These are phyloP conservation scores for Molorchus minor DNA, from an alignment of 2,888 invertebrate genomes.

Conservation along the genomic window DNA sequence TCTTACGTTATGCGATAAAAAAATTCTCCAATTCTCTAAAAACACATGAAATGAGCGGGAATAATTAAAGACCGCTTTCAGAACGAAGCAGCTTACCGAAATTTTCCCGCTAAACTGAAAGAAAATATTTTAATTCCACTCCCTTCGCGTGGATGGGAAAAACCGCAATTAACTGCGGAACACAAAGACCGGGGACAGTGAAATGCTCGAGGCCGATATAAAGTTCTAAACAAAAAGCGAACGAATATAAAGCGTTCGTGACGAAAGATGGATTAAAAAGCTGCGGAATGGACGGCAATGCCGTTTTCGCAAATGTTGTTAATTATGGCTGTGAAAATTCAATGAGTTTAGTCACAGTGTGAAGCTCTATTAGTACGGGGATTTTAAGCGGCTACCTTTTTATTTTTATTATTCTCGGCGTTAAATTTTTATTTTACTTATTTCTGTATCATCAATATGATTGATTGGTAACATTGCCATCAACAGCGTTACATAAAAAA, in stretches of 20 bases:
- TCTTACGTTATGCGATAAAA: too few relatives aligned
- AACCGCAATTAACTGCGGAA: conserved; percentile 31
- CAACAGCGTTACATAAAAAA: too few relatives aligned
- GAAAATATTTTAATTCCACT: conserved; percentile 20
- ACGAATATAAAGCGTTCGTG: conserved; percentile 43
- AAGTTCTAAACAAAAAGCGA: conserved; percentile 42
- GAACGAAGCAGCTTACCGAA: conserved; percentile 18
- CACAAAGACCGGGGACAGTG: conserved; percentile 26
- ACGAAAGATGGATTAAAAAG: conserved; percentile 54
- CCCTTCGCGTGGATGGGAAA: conserved; percentile 12
- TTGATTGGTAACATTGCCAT: too few relatives aligned
- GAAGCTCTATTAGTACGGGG: too few relatives aligned
- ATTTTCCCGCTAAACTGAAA: conserved; percentile 18
- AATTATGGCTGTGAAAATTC: conserved; percentile 42
- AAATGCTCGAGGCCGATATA: conserved; percentile 32
- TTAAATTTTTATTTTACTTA: too few relatives aligned
- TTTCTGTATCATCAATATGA: too few relatives aligned
- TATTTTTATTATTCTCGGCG: too few relatives aligned
- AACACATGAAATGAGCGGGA: conserved; percentile 3
- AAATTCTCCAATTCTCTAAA: too few relatives aligned
- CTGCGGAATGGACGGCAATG: conserved; percentile 48
- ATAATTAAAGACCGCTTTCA: conserved; percentile 13
- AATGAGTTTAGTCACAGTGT: conserved; percentile 19
- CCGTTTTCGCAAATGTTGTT: conserved; percentile 55
- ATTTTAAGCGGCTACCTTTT: too few relatives aligned